A percentile compares a stretch with the other conserved stretches of the same genome.
These are phyloP conservation scores for Malurus leucopterus DNA, from an alignment of 2,797 vertebrate species.

Conservation along the genomic window DNA sequence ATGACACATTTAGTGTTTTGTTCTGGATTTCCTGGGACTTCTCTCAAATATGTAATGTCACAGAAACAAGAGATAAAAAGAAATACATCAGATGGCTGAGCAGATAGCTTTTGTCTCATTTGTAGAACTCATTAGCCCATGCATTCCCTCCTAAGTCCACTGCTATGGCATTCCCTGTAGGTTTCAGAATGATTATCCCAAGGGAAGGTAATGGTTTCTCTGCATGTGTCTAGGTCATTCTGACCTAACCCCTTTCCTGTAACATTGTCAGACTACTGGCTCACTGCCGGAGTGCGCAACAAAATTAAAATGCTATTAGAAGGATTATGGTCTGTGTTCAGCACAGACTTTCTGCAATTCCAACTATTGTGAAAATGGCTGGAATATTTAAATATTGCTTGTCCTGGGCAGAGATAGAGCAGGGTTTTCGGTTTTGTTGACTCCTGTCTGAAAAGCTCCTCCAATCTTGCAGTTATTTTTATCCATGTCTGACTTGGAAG, in stretches of 20 bases:
- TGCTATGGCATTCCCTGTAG: background rate
- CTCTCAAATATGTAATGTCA: background rate
- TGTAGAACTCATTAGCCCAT: background rate
- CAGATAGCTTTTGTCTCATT: background rate
- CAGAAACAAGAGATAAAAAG: background rate
- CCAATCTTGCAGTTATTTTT: background rate
- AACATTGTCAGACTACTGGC: background rate
- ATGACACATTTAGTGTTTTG: background rate
- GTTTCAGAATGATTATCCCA: background rate
- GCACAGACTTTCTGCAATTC: background rate
- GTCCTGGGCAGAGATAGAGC: background rate
- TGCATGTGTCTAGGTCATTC: slow-evolving; percentile 13
- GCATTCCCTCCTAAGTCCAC: background rate
- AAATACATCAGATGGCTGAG: background rate
- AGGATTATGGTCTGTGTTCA: background rate
- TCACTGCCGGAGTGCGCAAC: background rate
- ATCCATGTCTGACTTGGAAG: background rate
- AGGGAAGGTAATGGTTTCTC: background rate
- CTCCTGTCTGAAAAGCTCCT: background rate
- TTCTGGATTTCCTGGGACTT: background rate
- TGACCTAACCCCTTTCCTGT: slow-evolving; percentile 19
- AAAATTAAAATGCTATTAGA: slow-evolving; percentile 8
- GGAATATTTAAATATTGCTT: background rate
- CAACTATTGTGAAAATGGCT: background rate
- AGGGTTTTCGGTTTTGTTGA: background rate